Evolutionary conservation across 2,113 vertebrate species (phyloP).

Genomic region (Scophthalmus maximus): DNA sequence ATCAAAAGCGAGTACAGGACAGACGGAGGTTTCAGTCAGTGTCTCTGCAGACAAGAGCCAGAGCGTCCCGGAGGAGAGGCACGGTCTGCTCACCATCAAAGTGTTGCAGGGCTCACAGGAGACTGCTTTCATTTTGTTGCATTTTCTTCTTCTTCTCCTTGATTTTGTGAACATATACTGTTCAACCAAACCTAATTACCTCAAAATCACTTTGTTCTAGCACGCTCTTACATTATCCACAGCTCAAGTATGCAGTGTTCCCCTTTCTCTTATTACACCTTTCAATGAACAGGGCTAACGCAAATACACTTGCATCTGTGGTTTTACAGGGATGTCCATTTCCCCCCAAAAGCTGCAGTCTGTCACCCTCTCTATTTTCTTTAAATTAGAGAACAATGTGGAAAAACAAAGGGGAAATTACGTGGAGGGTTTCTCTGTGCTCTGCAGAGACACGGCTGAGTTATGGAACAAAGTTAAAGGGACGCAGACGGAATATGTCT

Average conservation of each 20-base stretch:
- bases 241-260: background rate
- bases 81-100: constrained; percentile 31
- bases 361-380: constrained; percentile 32
- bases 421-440: background rate
- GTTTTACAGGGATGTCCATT: constrained; percentile 16
- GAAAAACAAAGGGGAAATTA: constrained; percentile 18
- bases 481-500: too few relatives aligned
- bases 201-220: background rate
- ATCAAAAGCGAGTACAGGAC: constrained; percentile 18
- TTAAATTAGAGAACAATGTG: constrained; percentile 28
- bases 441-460: constrained; percentile 12
- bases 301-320: background rate
- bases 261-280: background rate
- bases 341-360: constrained; percentile 3
- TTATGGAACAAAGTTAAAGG: background rate
- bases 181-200: constrained; percentile 11
- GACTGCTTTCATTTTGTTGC: constrained; percentile 32
- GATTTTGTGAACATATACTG: constrained; percentile 10
- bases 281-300: constrained; percentile 19
- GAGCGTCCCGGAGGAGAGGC: constrained; percentile 38
- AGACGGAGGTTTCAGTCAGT: constrained; percentile 32
- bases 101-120: background rate
- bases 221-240: background rate
- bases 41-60: constrained; percentile 40
- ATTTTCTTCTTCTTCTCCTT: background rate